Percentiles rank a stretch among this genome's conserved stretches.
Conservation (phyloP, 2,888 invertebrate species). For the Chrysomela aeneicollis region DNA sequence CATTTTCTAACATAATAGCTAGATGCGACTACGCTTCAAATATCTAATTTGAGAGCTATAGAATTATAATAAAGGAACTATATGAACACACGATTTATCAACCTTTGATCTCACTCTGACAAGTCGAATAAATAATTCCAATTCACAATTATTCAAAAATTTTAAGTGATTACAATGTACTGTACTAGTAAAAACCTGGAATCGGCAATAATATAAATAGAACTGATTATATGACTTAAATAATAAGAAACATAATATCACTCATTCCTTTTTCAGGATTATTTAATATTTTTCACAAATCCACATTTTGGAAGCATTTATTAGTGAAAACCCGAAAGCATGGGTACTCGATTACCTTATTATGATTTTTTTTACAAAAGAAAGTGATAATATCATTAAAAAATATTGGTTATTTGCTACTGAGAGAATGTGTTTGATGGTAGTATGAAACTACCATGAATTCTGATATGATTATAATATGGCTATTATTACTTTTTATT, state of each 20-base stretch:
- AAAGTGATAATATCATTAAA: no score
- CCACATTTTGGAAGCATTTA: not conserved
- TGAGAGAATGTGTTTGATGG: not conserved
- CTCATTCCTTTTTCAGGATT: slow-evolving; percentile 20
- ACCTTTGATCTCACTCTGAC: slow-evolving; percentile 25
- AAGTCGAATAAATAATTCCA: no score
- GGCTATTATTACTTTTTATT: not conserved
- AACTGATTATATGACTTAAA: no score
- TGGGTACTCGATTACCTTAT: not conserved
- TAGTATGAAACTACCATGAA: not conserved
- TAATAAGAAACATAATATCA: no score
- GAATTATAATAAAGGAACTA: not conserved
- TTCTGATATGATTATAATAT: not conserved
- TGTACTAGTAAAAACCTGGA: no score
- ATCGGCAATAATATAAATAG: no score
- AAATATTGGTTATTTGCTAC: not conserved
- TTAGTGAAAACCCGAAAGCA: not conserved
- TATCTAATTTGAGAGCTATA: not conserved
- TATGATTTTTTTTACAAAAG: not conserved
- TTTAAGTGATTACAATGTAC: no score
- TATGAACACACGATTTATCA: slow-evolving; percentile 24
- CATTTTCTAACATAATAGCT: not conserved
- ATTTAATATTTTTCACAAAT: not conserved
- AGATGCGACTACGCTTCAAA: not conserved
- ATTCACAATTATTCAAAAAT: no score